Percentiles rank a stretch among this genome's conserved stretches.
Conservation (phyloP, 2,113 vertebrate species). For the Peromyscus maniculatus region DNA sequence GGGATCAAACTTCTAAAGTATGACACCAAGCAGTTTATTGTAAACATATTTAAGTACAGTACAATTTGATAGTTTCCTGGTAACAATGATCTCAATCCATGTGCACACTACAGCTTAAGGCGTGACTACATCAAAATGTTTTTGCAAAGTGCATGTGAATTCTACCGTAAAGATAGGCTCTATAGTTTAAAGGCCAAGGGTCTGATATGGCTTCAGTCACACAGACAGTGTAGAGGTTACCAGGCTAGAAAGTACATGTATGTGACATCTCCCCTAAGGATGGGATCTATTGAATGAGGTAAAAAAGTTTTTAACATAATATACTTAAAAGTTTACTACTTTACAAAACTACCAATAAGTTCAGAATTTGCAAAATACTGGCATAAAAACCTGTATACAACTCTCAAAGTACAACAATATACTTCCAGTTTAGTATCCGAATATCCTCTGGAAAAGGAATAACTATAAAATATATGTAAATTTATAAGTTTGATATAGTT, state of each 20-base stretch:
- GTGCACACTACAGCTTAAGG: neutral
- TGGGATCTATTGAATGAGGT: neutral
- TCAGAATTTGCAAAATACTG: neutral
- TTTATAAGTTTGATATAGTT: neutral
- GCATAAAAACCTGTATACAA: neutral
- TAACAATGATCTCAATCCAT: neutral
- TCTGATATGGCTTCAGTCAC: neutral
- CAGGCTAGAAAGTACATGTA: neutral
- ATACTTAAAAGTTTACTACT: constrained; percentile 17
- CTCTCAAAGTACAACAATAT: constrained; percentile 17
- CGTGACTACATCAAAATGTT: neutral
- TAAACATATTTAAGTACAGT: neutral
- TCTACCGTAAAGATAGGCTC: neutral
- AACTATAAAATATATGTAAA: neutral
- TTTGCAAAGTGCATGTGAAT: neutral
- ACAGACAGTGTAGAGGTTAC: neutral
- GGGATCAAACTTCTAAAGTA: neutral
- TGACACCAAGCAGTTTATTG: neutral
- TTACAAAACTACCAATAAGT: neutral
- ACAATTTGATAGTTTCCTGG: neutral
- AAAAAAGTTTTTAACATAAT: neutral
- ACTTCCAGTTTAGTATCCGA: neutral
- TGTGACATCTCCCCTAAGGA: neutral
- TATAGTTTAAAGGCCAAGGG: neutral
- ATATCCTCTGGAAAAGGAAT: constrained; percentile 8